Percentiles rank a stretch among this genome's conserved stretches.
These are phyloP conservation scores for Nibea coibor DNA, from an alignment of 2,113 vertebrate species.

Conservation along the genomic window DNA sequence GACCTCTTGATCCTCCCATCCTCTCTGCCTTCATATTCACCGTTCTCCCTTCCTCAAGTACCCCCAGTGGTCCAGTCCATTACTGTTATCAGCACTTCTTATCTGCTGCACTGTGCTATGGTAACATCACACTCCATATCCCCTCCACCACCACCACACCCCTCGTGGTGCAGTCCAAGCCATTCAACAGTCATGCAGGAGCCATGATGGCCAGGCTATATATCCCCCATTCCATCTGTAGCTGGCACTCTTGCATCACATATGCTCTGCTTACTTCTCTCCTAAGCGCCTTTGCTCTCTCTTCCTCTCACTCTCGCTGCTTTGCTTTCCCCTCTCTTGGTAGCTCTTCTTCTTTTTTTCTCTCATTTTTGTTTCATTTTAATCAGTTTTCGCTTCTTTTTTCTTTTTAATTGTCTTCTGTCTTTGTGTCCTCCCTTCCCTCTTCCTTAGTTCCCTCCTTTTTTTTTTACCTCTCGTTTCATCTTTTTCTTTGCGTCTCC, in stretches of 20 bases:
- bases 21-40: conserved; percentile 46
- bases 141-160: background rate
- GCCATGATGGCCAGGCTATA: conserved; percentile 60
- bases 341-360: background rate
- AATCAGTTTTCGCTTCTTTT: background rate
- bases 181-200: conserved; percentile 55
- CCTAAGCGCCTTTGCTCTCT: conserved; percentile 46
- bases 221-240: conserved; percentile 80
- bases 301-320: conserved; percentile 10
- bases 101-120: conserved; percentile 55
- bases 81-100: conserved; percentile 68
- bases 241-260: conserved; percentile 82
- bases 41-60: conserved; percentile 47
- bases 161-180: conserved; percentile 52
- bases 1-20: conserved; percentile 58
- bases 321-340: conserved; percentile 15
- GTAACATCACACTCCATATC: conserved; percentile 22
- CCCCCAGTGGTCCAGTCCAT: conserved; percentile 69
- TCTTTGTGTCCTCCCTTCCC: background rate
- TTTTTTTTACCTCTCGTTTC: background rate
- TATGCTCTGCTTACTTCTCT: conserved; percentile 70
- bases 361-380: conserved; percentile 11
- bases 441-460: conserved; percentile 3
- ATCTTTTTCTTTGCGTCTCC: conserved; percentile 33
- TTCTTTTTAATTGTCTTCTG: background rate